Conservation (phyloP, 2,888 invertebrate genomes). For the Gymnocheta viridis region DNA sequence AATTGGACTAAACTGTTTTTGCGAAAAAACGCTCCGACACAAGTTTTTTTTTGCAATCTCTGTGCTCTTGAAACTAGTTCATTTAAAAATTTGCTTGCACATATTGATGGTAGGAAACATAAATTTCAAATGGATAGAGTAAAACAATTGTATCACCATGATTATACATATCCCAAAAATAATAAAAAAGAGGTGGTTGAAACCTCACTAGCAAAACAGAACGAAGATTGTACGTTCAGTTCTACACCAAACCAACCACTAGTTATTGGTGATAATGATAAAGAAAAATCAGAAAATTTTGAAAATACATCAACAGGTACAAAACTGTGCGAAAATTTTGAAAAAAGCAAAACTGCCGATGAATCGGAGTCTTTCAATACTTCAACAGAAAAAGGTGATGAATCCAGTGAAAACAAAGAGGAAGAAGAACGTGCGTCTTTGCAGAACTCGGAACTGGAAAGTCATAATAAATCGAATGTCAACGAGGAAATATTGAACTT, state of each 20-base stretch:
- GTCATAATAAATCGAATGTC: neutral
- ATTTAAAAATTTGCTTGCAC: conserved; percentile 74
- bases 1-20: conserved; percentile 72
- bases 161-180: conserved; percentile 70
- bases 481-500: neutral
- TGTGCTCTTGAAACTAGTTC: conserved; percentile 75
- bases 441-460: neutral
- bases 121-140: conserved; percentile 71
- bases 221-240: neutral
- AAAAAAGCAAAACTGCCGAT: neutral
- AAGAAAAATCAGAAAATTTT: neutral
- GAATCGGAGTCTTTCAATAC: neutral
- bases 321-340: neutral
- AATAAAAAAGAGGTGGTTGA: conserved; percentile 32
- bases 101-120: conserved; percentile 78
- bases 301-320: neutral
- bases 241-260: neutral
- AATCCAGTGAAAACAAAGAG: neutral
- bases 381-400: neutral
- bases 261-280: neutral
- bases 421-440: neutral
- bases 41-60: conserved; percentile 73
- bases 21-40: conserved; percentile 49
- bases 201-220: conserved; percentile 1
- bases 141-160: conserved; percentile 72